A percentile compares a stretch with the other conserved stretches of the same genome.
Conservation (phyloP, 2,888 invertebrate genomes). For the Chrysina gloriosa region DNA sequence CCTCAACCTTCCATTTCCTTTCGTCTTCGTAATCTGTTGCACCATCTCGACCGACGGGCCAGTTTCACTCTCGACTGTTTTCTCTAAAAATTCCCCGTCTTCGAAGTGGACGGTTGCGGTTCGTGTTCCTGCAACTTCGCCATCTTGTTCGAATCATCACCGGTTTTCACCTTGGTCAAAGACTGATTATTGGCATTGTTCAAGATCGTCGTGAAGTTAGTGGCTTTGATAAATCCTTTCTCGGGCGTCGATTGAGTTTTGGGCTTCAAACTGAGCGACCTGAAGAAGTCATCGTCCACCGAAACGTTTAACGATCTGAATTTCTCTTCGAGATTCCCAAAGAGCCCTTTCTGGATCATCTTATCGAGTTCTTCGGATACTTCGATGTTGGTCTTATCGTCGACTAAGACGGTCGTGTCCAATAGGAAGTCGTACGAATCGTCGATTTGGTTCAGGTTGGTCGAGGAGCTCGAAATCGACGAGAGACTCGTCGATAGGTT, state of each 20-base stretch:
- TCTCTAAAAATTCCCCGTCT: conserved; percentile 54
- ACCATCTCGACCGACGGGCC: conserved; percentile 2
- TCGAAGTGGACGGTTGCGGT: conserved; percentile 49
- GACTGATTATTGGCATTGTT: conserved; percentile 37
- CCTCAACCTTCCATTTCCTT: conserved; percentile 43
- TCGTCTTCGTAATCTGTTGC: background rate
- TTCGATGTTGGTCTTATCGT: conserved; percentile 62
- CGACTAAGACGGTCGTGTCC: conserved; percentile 51
- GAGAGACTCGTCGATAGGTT: conserved; percentile 36
- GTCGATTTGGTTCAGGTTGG: conserved; percentile 52
- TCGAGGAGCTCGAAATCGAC: conserved; percentile 50
- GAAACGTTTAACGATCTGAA: conserved; percentile 58
- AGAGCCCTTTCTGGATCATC: conserved; percentile 63
- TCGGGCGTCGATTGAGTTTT: conserved; percentile 49
- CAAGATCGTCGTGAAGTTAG: conserved; percentile 53
- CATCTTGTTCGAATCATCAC: conserved; percentile 31
- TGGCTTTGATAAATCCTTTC: conserved; percentile 53
- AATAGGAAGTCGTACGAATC: conserved; percentile 59
- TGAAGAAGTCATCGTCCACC: conserved; percentile 57
- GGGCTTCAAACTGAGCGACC: conserved; percentile 53
- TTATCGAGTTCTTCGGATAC: conserved; percentile 63
- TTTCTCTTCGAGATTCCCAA: conserved; percentile 61
- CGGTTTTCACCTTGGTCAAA: conserved; percentile 17
- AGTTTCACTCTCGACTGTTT: conserved; percentile 23
- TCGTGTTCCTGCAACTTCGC: conserved; percentile 45